A percentile compares a stretch with the other conserved stretches of the same genome.
Conservation (phyloP, 1,140 invertebrate species). For the Heliconius melpomene region DNA sequence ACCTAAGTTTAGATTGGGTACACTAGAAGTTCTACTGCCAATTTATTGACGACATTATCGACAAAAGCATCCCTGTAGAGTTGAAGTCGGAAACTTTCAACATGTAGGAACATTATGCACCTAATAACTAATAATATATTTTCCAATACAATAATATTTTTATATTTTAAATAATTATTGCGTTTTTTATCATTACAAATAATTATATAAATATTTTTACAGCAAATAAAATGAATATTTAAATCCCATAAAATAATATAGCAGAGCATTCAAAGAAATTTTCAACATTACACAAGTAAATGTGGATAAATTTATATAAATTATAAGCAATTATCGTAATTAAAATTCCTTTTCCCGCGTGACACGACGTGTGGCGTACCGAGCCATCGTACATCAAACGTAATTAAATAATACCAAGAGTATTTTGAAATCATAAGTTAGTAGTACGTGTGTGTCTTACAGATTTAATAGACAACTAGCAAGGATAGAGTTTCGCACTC, state of each 20-base stretch:
- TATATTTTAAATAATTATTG: not conserved
- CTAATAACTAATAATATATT: constrained; percentile 43
- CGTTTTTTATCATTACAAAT: not conserved
- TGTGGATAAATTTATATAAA: not conserved
- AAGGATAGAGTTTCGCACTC: constrained; percentile 24
- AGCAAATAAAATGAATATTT: not conserved
- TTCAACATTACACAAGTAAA: not conserved
- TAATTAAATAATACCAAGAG: constrained; percentile 6
- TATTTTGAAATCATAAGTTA: constrained; percentile 19
- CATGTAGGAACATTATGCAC: constrained; percentile 42
- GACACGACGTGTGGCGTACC: not conserved
- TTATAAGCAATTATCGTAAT: constrained; percentile 10
- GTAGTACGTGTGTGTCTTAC: constrained; percentile 7
- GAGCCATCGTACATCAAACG: not conserved
- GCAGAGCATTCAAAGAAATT: not conserved
- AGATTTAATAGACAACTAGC: constrained; percentile 26
- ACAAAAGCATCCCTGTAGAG: constrained; percentile 50
- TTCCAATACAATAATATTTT: not conserved
- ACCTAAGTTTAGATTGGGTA: constrained; percentile 53
- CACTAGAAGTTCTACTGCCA: constrained; percentile 58
- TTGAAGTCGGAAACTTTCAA: constrained; percentile 49
- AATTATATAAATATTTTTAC: too few relatives aligned
- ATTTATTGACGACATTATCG: constrained; percentile 63
- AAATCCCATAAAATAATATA: not conserved
- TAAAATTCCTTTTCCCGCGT: constrained; percentile 7